Base-by-base conservation (phyloP, 2,797 vertebrate species). In the Melanotaenia boesemani region DNA sequence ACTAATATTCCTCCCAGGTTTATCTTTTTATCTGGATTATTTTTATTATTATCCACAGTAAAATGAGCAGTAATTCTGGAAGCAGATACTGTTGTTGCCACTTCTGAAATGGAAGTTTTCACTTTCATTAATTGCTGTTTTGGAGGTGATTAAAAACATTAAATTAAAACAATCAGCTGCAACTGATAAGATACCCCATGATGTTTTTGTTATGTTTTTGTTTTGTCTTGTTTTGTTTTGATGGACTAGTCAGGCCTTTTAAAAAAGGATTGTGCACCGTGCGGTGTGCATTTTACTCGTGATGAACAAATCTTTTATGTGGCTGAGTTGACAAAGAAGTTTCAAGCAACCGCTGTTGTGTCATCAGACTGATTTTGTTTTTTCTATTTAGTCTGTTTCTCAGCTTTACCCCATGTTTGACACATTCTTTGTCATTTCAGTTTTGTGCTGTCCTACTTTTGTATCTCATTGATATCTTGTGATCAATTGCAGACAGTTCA, bases 401-500 rank as follows among this genome's bases (percentile, higher is more conserved):
- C 83, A 79, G 61, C 52, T 56, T 73, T 73, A 46, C 77, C 34
- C 71, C 66, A 20, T n/a, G 37, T 57, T 72, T 79, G 76, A 82
- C 72, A 54, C 61, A 59, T n/a, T 11, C 39, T 81, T 81, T 85
- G 30, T 81, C 61, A 82, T 58, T 34, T n/a, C 63, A 74, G 36
- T 74, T 87, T 80, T 61, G 28, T 63, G 59, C 67, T 39, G 41
- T 62, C 81, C 79, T 77, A 66, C 70, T 77, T 84, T 55, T 61
- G 28, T 62, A 44, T 85, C 72, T 83, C 81, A 74, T 39, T 89
- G 83, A 86, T 84, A 81, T 79, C 75, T 67, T 66, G 37, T n/a
- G 46, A 89, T 92, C 86, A 88, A 86, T 85, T 79, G 63, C 36
- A 52, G 78, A 86, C 82, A 89, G 84, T 86, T 90, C 83, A 87